These are phyloP conservation scores for zebrafish (Danio rerio) DNA, from an alignment of 2,113 vertebrate genomes.

Conservation along the genomic window GRCz12tu NC_133182.1:72417501-72418000, in stretches of 20 bases:
- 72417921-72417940: slow-evolving; percentile 29
- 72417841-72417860: not conserved
- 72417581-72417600: slow-evolving; percentile 24
- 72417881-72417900: not conserved
- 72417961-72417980: not conserved
- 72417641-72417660: slow-evolving; percentile 13
- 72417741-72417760: slow-evolving; percentile 40
- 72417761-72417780: not conserved
- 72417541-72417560: slow-evolving; percentile 45
- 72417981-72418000: slow-evolving; percentile 11
- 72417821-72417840: not conserved
- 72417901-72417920: slow-evolving; percentile 20
- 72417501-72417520: not conserved
- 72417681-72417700: slow-evolving; percentile 4
- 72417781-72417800: not conserved
- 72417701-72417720: not conserved
- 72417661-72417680: slow-evolving; percentile 14
- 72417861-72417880: slow-evolving; percentile 24
- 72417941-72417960: slow-evolving; percentile 22
- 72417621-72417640: not conserved
- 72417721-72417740: slow-evolving; percentile 13
- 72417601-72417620: slow-evolving; percentile 11
- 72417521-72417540: slow-evolving; percentile 16
- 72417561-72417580: slow-evolving; percentile 43
- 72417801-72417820: not conserved